These are phyloP conservation scores for Odontophorus gujanensis DNA, from an alignment of 2,113 vertebrate species.

Conservation along the genomic window DNA sequence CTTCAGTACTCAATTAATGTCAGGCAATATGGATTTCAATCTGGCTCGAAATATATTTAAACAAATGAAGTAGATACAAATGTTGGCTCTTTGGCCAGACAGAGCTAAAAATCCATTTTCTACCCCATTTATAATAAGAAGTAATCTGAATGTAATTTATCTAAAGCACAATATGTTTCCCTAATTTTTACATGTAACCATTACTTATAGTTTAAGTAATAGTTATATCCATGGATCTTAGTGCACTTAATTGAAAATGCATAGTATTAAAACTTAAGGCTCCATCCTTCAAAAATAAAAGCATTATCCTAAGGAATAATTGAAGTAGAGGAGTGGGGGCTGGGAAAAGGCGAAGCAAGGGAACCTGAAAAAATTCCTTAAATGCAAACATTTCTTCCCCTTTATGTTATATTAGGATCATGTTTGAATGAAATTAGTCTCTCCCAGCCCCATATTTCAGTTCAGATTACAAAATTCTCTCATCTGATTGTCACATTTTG, in stretches of 20 bases:
- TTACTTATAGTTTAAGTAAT: conserved; percentile 84
- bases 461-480: conserved; percentile 79
- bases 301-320: conserved; percentile 76
- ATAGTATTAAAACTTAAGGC: conserved; percentile 77
- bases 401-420: conserved; percentile 65
- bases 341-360: conserved; percentile 22
- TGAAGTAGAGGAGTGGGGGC: background rate
- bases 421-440: conserved; percentile 78
- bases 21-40: conserved; percentile 86
- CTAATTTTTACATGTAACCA: conserved; percentile 79
- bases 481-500: conserved; percentile 78
- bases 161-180: conserved; percentile 80
- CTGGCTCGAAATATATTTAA: conserved; percentile 85
- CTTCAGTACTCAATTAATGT: conserved; percentile 82
- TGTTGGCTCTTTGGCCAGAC: conserved; percentile 81
- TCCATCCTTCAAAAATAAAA: conserved; percentile 81
- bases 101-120: conserved; percentile 84
- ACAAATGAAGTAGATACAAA: conserved; percentile 86
- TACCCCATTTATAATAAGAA: conserved; percentile 84
- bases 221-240: conserved; percentile 76
- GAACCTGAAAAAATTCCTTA: conserved; percentile 47
- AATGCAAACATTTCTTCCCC: conserved; percentile 54
- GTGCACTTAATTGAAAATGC: conserved; percentile 81
- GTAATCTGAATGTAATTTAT: conserved; percentile 84
- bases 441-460: conserved; percentile 76